Base-by-base conservation (phyloP, 2,888 invertebrate species). In the Drosophila neonasuta region DNA sequence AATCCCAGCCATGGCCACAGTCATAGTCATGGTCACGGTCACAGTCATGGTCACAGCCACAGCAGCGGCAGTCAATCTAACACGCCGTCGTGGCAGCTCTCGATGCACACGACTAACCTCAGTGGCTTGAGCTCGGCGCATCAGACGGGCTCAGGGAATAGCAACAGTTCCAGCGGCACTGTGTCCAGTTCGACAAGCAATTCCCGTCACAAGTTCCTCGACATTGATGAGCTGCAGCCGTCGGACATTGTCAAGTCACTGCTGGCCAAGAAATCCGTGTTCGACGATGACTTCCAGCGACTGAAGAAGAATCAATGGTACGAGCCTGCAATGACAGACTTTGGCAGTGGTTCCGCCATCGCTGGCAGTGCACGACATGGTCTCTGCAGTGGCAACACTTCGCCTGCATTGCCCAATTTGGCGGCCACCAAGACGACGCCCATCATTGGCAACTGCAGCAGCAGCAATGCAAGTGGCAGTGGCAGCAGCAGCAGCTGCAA, bases 251-350 rank as follows among this genome's bases (percentile, higher is more conserved):
- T 97, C 41, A 96, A 97, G 87, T 96, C 97, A 24, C 93, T 99
- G 82, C 93, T 98, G 86, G 97, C 97, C 5, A 97, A 97, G 90
- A 95, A 96, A 72, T 97, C 97, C 55, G 97, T 99, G 57, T 98
- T 99, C 91, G 99, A 99, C 90, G 98, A 98, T 90, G 99, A 99
- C 90, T 94, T 96, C 42, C 97, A 98, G 91, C 93, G 99, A 36
- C 92, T 99, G 64, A 97, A 97, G 90, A 96, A 96, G 86, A 93
- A 95, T 89, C 94, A 97, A 91, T 94, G 96, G 91, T 94, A 97
- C 92, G 94, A 97, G 92, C 94, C 92, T 68, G 24, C 77, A 3
- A 61, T 72, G 13, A 64, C 79, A 0, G 90, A 89, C 15, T 75
- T 68, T 10, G 60, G 45, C 48, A 20, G 66, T 8, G 57, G 73